These are phyloP conservation scores for Mola mola DNA, from an alignment of 2,113 vertebrate genomes.

Conservation along the genomic window DNA sequence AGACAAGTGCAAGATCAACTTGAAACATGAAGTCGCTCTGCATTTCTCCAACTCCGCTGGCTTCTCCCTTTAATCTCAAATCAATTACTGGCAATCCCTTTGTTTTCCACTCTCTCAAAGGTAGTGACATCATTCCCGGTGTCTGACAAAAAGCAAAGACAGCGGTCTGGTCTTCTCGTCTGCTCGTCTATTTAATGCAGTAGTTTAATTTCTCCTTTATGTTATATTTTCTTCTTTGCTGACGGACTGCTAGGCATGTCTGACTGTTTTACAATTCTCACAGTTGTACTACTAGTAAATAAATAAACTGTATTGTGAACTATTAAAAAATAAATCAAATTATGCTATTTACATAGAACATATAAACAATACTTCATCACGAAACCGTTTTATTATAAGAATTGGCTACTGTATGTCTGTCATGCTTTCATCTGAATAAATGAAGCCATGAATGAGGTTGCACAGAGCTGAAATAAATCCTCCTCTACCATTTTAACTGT, in stretches of 20 bases:
- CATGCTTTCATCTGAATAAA: constrained; percentile 70
- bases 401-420: constrained; percentile 77
- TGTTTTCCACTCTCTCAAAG: constrained; percentile 21
- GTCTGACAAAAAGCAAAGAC: constrained; percentile 25
- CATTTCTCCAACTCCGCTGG: constrained; percentile 23
- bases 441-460: constrained; percentile 75
- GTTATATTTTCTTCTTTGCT: constrained; percentile 43
- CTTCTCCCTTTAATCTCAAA: constrained; percentile 20
- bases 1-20: constrained; percentile 48
- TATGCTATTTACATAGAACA: constrained; percentile 81
- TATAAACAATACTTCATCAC: constrained; percentile 77
- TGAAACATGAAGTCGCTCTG: constrained; percentile 11
- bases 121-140: constrained; percentile 50
- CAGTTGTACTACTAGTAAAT: constrained; percentile 72
- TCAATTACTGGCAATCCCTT: constrained; percentile 20
- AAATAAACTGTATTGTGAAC: constrained; percentile 83
- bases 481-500: constrained; percentile 20
- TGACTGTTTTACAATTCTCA: constrained; percentile 42
- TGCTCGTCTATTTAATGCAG: not conserved
- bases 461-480: constrained; percentile 62
- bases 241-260: constrained; percentile 34
- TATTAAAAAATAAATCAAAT: constrained; percentile 86
- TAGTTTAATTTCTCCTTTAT: constrained; percentile 5
- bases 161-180: not conserved
- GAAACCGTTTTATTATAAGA: constrained; percentile 64